phyloP scores from a whole-genome alignment of 1,140 invertebrate genomes.

The Nilaparvata lugens region DNA sequence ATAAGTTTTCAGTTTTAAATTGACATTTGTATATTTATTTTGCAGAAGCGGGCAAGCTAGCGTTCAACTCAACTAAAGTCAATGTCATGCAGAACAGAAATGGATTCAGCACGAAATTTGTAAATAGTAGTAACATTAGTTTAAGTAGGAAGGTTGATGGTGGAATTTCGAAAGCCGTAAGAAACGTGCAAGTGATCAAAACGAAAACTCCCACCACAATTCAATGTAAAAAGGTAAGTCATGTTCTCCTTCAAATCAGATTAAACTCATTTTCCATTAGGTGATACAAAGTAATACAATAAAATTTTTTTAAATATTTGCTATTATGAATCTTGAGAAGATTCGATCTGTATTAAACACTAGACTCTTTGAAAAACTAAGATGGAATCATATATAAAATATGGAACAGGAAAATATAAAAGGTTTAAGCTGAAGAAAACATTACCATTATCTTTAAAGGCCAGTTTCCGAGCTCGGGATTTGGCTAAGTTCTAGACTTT shows the following conservation, averaged over 20 bases:
- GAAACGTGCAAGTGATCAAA: neutral
- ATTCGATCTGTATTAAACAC: no score
- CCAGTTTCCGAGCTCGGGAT: no score
- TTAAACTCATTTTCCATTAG: no score
- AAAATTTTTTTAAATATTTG: no score
- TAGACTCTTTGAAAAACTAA: no score
- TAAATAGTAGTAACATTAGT: slow-evolving; percentile 26
- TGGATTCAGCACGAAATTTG: slow-evolving; percentile 32
- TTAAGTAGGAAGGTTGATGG: slow-evolving; percentile 13
- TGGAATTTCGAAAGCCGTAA: neutral
- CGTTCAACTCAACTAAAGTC: slow-evolving; percentile 46
- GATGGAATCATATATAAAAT: no score
- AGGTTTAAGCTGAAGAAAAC: no score
- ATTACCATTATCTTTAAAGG: no score
- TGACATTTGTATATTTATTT: slow-evolving; percentile 15
- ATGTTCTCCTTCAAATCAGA: slow-evolving; percentile 8
- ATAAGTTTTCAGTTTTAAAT: neutral
- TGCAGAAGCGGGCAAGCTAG: slow-evolving; percentile 62
- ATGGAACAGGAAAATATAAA: no score
- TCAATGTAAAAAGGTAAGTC: neutral
- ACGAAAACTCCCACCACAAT: neutral
- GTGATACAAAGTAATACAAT: no score
- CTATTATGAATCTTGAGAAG: no score
- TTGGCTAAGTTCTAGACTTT: no score
- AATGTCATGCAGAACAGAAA: slow-evolving; percentile 32